These are phyloP conservation scores for Temnothorax rugatulus DNA, from an alignment of 2,888 invertebrate genomes.

Conservation along the genomic window DNA sequence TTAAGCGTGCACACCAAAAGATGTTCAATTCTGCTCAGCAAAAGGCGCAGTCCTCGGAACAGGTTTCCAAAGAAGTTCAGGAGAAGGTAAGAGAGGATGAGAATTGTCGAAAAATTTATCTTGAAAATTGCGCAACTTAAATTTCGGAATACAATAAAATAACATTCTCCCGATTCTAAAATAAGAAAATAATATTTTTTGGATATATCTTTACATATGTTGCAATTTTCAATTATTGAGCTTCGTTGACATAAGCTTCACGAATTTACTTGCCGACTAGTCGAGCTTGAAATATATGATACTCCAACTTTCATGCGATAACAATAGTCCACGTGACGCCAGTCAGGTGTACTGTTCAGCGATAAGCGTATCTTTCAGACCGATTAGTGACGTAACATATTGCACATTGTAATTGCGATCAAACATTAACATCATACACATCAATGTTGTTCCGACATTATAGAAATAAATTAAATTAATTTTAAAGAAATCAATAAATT, in stretches of 20 bases:
- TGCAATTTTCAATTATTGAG: too few relatives aligned
- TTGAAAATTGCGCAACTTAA: conserved; percentile 8
- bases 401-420: conserved; percentile 3
- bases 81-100: conserved; percentile 79
- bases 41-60: conserved; percentile 78
- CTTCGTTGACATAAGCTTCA: neutral
- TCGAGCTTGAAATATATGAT: neutral
- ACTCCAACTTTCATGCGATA: conserved; percentile 40
- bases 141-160: neutral
- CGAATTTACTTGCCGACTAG: neutral
- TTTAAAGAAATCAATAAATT: neutral
- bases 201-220: neutral
- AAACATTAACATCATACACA: neutral
- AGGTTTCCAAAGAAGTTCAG: conserved; percentile 52
- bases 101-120: neutral
- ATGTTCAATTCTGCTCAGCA: conserved; percentile 89
- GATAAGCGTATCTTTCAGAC: conserved; percentile 65
- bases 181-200: neutral
- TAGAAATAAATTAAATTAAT: neutral
- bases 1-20: conserved; percentile 94
- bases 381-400: conserved; percentile 6
- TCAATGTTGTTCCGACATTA: neutral
- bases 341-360: conserved; percentile 24
- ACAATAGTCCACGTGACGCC: conserved; percentile 35
- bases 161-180: neutral